Evolutionary conservation across 2,797 vertebrate species (phyloP).

Genomic region (Ataeniobius toweri): DNA sequence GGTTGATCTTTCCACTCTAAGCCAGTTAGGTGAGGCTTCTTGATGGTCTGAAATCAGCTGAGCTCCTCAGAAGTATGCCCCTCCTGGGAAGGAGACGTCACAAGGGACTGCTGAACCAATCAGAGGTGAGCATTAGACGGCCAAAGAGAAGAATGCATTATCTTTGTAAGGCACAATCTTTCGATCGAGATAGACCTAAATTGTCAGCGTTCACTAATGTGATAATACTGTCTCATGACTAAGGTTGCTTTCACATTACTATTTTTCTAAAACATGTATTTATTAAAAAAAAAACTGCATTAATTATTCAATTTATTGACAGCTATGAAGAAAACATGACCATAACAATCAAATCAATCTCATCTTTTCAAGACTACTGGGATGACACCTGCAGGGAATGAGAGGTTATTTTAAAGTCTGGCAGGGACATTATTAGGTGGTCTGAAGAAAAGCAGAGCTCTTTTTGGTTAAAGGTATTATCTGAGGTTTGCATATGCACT

Average conservation of each 20-base stretch:
- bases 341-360: no score
- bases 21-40: not conserved
- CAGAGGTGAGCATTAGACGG: not conserved
- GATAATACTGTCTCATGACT: not conserved
- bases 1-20: not conserved
- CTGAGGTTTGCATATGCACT: no score
- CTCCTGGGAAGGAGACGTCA: not conserved
- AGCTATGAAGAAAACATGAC: no score
- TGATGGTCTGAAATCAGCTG: no score
- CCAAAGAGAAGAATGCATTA: not conserved
- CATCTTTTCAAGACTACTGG: not conserved
- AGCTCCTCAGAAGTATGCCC: no score
- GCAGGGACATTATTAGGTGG: not conserved
- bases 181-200: not conserved
- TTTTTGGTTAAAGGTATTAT: not conserved
- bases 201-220: not conserved
- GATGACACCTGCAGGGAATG: not conserved
- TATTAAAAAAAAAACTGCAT: no score
- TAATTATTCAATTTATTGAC: no score
- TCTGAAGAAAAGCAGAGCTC: not conserved
- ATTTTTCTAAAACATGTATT: not conserved
- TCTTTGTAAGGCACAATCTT: not conserved
- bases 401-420: not conserved
- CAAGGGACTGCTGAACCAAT: not conserved
- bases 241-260: not conserved